These are phyloP conservation scores for Clistopyga incitator DNA, from an alignment of 2,888 invertebrate genomes.

Conservation along the genomic window DNA sequence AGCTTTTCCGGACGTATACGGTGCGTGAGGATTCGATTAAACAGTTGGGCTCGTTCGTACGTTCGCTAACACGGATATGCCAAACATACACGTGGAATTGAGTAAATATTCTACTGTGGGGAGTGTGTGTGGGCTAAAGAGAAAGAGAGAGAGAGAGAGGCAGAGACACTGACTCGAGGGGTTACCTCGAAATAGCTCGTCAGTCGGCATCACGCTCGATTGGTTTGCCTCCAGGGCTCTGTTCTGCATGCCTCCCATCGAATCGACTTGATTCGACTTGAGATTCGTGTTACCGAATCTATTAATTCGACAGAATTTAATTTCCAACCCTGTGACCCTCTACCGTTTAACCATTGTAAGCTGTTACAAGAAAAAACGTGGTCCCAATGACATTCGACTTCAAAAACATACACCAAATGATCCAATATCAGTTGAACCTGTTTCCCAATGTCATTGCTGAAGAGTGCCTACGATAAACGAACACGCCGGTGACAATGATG, in stretches of 20 bases:
- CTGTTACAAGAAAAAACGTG: no score
- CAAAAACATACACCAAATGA: no score
- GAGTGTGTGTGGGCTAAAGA: constrained; percentile 3
- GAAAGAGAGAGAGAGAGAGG: constrained; percentile 31
- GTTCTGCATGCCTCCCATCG: constrained; percentile 7
- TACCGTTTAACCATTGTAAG: no score
- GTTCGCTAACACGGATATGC: constrained; percentile 36
- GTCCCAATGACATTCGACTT: neutral
- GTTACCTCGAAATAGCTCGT: constrained; percentile 51
- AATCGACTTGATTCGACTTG: constrained; percentile 35
- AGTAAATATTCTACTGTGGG: constrained; percentile 41
- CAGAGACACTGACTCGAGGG: constrained; percentile 26
- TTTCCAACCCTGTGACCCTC: no score
- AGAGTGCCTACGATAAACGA: no score
- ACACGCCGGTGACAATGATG: neutral
- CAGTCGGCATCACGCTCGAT: constrained; percentile 51
- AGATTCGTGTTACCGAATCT: constrained; percentile 33
- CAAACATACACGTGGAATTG: constrained; percentile 17
- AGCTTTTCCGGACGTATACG: constrained; percentile 33
- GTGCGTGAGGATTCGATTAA: constrained; percentile 59
- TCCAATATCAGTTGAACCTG: no score
- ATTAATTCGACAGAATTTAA: constrained; percentile 36
- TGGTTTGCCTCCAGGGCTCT: constrained; percentile 50
- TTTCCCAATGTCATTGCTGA: no score
- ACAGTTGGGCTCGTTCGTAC: constrained; percentile 48